Evolutionary conservation across 2,888 invertebrate genomes (phyloP).

Genomic region (Mythimna impura): DNA sequence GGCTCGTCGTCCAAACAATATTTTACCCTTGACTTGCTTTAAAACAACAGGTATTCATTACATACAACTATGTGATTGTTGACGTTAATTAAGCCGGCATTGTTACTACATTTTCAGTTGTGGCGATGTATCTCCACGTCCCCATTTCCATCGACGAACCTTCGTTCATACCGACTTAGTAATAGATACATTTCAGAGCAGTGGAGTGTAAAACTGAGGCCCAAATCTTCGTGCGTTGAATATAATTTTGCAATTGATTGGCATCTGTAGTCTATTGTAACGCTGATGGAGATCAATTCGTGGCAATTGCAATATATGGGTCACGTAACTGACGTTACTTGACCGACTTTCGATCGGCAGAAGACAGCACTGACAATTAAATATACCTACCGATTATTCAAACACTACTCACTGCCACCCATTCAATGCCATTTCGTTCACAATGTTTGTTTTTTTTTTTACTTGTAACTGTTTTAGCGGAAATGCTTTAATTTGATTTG

Average conservation of each 20-base stretch:
- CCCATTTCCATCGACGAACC: slow-evolving; percentile 38
- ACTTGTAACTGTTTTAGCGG: slow-evolving; percentile 28
- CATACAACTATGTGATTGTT: slow-evolving; percentile 45
- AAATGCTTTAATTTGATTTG: slow-evolving; percentile 26
- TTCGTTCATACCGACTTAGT: slow-evolving; percentile 28
- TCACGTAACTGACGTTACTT: slow-evolving; percentile 71
- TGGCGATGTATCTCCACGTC: slow-evolving; percentile 38
- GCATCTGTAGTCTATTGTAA: slow-evolving; percentile 64
- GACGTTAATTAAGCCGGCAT: slow-evolving; percentile 50
- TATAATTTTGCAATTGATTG: slow-evolving; percentile 67
- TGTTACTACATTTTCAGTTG: slow-evolving; percentile 45
- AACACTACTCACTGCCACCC: slow-evolving; percentile 70
- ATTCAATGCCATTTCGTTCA: slow-evolving; percentile 73
- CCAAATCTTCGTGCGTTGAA: slow-evolving; percentile 56
- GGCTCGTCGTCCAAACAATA: slow-evolving; percentile 69
- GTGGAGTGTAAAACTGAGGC: slow-evolving; percentile 54
- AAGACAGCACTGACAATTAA: slow-evolving; percentile 72
- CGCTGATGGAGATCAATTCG: slow-evolving; percentile 79
- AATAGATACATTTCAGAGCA: slow-evolving; percentile 49
- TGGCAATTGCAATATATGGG: slow-evolving; percentile 78
- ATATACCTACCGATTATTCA: slow-evolving; percentile 72
- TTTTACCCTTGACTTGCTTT: slow-evolving; percentile 67
- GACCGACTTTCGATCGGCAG: slow-evolving; percentile 71
- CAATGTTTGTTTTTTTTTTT: slow-evolving; percentile 23
- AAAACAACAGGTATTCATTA: slow-evolving; percentile 53